Evolutionary conservation across 2,797 vertebrate genomes (phyloP), one percentile per base, ranked within the genome.

Genomic region (Halcyon leucocephala): DNA sequence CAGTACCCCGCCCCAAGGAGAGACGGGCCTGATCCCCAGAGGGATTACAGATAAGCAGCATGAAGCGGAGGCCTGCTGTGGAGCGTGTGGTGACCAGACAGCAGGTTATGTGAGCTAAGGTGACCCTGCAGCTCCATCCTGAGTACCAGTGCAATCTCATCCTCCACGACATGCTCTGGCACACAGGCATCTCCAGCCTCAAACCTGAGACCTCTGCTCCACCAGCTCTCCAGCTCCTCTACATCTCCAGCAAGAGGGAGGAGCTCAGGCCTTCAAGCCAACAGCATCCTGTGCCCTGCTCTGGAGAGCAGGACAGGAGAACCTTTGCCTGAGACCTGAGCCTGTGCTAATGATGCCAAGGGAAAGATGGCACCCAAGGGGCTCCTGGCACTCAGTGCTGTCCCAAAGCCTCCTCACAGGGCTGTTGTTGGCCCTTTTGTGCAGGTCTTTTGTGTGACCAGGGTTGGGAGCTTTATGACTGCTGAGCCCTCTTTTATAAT

Each of bases 1-100:
- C 42, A 49, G 58, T 44, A 81, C 8, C 22, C 49, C 24, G n/a
- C 24, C 10, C 18, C 1, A 2, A 28, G 39, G 22, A 77, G 25
- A 74, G 44, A n/a, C 10, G 41, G 20, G 26, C 60, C 54, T 77
- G 85, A 89, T 28, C 15, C 18, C 9, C 0, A 0, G 39, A 25
- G 28, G 22, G 48, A 71, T 84, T 82, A 79, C 9, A 18, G 66
- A 37, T 31, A 51, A 82, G 62, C 48, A 82, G 67, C 19, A 41
- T 0, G 25, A 66, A 41, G 52, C 2, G 0, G 20, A 31, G 46
- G 26, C 31, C 46, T 22, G 37, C 25, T n/a, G 61, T 13, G 11
- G 31, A 54, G 42, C 6, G 0, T 46, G 37, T 19, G 44, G 55
- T 11, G 26, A 41, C 9, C 21, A 54, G 48, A 0, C 0, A 18